Base-by-base conservation (phyloP, 92 coral and sea anemone genomes). In the Epizoanthus scotinus region DNA sequence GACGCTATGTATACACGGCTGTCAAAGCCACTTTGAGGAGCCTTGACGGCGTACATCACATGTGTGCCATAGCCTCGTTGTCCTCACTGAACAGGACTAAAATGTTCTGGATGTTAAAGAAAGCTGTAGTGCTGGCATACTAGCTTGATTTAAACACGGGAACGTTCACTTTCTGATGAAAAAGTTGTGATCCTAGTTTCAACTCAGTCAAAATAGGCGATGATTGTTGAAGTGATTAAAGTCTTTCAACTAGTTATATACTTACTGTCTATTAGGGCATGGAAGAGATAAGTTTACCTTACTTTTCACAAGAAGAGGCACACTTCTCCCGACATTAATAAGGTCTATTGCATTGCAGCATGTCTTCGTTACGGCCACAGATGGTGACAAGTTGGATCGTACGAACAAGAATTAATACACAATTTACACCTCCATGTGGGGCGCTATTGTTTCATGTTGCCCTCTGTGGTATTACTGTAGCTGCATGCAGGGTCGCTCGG, bases 371-470 rank as follows among this genome's bases (percentile, higher is more conserved):
- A 9, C n/a, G n/a, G 24, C 55, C 28, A 53, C 78, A 29, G 79
- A 50, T 73, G 64, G 79, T 50, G 28, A 55, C 66, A 26, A 7
- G 60, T 49, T 27, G 78, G 57, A 73, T 55, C 7, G 3, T 20
- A 73, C 53, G 65, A 56, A 73, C n/a, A 56, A 28, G 29, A 63
- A 47, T 56, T 29, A 73, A 73, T 56, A 56, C 65, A 73, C 79
- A 55, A 27, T 56, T 59, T 40, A 22, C 25, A 56, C 65, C 64
- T 56, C 56, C 53, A 47, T 54, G 59, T 49, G 66, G 79, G 38
- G 79, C 61, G 79, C 79, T 73, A 73, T 73, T 73, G 66, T 55
- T 49, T 50, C 29, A 22, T 73, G 56, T 73, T 4, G 38, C 66
- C 53, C 79, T 29, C 29, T 56, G 38, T 63, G 61, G 79, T 21